Evolutionary conservation across 2,888 invertebrate genomes (phyloP), one percentile per base, ranked within the genome.

Genomic region (Agonum fuliginosum): DNA sequence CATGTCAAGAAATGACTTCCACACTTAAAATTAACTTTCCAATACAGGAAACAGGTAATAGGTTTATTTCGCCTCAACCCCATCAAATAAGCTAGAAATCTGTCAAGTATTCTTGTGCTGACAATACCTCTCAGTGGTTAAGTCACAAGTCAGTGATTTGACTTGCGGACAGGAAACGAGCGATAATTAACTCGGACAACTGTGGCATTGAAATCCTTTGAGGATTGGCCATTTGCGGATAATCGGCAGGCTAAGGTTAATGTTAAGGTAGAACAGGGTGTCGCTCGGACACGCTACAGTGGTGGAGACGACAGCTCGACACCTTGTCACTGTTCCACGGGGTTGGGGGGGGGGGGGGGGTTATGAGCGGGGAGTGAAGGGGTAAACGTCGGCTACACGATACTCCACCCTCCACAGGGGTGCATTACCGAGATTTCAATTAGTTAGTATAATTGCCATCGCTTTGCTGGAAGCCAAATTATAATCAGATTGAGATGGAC

Each of bases 181-280:
- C 62, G 62, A 65, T 74, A 74, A 74, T 74, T 74, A 74, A 24
- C 19, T 30, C 22, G 65, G 74, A 65, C 74, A 65, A 74, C 74
- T 65, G 74, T 43, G 58, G 62, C 58, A 74, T 51, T 71, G 71
- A 27, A 20, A 65, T 30, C 62, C 74, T 74, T 74, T 74, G 65
- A 22, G 74, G 51, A 2, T 46, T 17, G 58, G 37, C 17, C 12
- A 22, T 73, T 73, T 73, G 58, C 58, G 22, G 73, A 73, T 73
- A 73, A 73, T 73, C 58, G 73, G 17, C 27, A 27, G 22, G 71
- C n/a, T 17, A 43, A 69, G 43, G 12, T 43, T 14, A 6, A 43
- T 43, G 67, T 41, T 67, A 67, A 37, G 20, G 43, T 20, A 65
- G 19, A 24, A 3, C 41, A 41, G 19, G 43, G 43, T 22, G 27